Evolutionary conservation across 2,888 invertebrate species (phyloP), one percentile per base, ranked within the genome.

Genomic region (Colostygia pectinataria): DNA sequence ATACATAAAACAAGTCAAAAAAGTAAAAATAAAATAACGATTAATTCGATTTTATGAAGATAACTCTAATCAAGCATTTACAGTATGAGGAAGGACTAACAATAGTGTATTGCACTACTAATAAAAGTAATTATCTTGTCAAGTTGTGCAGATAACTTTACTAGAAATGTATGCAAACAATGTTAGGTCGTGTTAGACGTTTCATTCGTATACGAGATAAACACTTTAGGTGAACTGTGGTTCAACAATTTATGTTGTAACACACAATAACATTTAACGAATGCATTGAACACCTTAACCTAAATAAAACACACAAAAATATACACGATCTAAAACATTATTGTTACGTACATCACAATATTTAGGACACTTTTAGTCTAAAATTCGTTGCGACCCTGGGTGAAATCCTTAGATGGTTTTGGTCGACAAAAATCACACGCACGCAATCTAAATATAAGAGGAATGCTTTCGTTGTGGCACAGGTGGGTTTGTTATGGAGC

Each of bases 271-370:
- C 88, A 88, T 85, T 85, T 86, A 65, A 76, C 89, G 83, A 85
- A 87, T 75, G 86, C 82, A 57, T 66, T 59, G 57, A 66, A 68
- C 70, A 74, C 66, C 84, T 83, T 87, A 88, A 71, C 68, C 80
- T 83, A 81, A 81, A 83, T 81, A 88, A 59, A 83, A 88, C 83
- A 84, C 88, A 89, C 84, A 86, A 89, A 89, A 88, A 88, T 88
- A 89, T 83, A 85, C 76, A 76, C 77, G 50, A 81, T 87, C 83
- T 85, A 83, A 87, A 87, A 87, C 80, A 79, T 89, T 89, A 89
- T 89, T 88, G 89, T 89, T 85, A 83, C 78, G 78, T 77, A 86
- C 87, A 90, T 89, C 89, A 90, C 89, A 90, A 74, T 84, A 75
- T 65, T 78, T 82, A 85, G 87, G 85, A 87, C 84, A 86, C 79